Evolutionary conservation across 2,113 vertebrate species (phyloP).

Genomic region (Mustela lutreola): DNA sequence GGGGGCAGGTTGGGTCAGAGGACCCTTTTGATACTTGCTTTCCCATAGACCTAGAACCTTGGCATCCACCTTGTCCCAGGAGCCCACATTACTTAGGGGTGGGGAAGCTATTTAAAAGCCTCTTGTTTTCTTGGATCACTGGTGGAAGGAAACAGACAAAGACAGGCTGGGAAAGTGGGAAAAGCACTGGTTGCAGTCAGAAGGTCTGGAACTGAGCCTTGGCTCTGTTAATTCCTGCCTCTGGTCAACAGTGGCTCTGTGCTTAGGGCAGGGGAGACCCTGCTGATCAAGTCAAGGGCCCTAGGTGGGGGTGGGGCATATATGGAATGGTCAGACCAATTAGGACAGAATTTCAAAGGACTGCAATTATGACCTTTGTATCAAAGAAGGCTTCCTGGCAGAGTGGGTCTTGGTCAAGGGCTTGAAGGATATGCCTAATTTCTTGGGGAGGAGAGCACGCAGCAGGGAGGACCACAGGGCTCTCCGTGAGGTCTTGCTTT

Average conservation of each 20-base stretch:
- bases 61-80: neutral
- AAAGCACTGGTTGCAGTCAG: neutral
- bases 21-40: neutral
- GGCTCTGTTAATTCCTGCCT: neutral
- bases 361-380: neutral
- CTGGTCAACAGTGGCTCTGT: neutral
- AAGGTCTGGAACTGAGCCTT: neutral
- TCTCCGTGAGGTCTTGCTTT: neutral
- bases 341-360: neutral
- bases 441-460: neutral
- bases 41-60: neutral
- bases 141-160: neutral
- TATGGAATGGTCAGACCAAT: neutral
- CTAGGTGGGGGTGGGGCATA: too few relatives aligned
- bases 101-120: neutral
- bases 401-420: neutral
- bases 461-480: neutral
- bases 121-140: neutral
- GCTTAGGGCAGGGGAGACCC: neutral
- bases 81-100: neutral
- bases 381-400: conserved; percentile 27
- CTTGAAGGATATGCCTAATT: neutral
- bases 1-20: neutral
- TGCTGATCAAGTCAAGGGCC: neutral
- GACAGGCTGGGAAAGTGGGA: neutral